Evolutionary conservation across 2,888 invertebrate genomes (phyloP), one percentile per base, ranked within the genome.

Genomic region (Coleophora flavipennella): DNA sequence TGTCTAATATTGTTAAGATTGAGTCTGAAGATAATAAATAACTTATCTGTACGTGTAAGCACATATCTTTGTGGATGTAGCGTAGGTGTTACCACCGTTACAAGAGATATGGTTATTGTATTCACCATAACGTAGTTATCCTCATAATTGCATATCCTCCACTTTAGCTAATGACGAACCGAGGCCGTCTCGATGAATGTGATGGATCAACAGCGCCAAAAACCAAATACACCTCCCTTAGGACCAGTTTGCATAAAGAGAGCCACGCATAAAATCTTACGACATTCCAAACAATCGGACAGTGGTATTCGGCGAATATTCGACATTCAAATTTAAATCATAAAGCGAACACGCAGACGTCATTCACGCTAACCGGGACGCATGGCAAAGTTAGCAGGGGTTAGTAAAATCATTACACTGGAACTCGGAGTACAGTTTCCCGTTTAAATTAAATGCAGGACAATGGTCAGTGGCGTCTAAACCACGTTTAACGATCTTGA

Each of bases 401-500:
- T 59, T 62, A 67, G 66, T 68, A 70, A 75, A 81, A 79, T 81
- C 76, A 80, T 80, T 83, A 79, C 64, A 49, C 53, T 46, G 45
- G 50, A 53, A 59, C 62, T 59, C 51, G 46, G 53, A 54, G 55
- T 53, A 47, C 42, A 43, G 52, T 60, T 59, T 59, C 62, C 72
- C 66, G 77, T 78, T 79, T 81, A 81, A 84, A 74, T 84, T 81
- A 81, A 81, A 78, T 71, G 65, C 66, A 72, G 81, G 80, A 83
- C 81, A 81, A 80, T 80, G 83, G 83, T 81, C 81, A 81, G 73
- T 55, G 65, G 65, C 53, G 61, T 56, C 66, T 64, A 61, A 66
- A 73, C 65, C 59, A 57, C 64, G 59, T 64, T 71, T 71, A 74
- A 73, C 73, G 67, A 66, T 65, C 66, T 61, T 72, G 66, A 81